Base-by-base conservation (phyloP, 2,797 vertebrate species). In the Sylvilagus floridanus region DNA sequence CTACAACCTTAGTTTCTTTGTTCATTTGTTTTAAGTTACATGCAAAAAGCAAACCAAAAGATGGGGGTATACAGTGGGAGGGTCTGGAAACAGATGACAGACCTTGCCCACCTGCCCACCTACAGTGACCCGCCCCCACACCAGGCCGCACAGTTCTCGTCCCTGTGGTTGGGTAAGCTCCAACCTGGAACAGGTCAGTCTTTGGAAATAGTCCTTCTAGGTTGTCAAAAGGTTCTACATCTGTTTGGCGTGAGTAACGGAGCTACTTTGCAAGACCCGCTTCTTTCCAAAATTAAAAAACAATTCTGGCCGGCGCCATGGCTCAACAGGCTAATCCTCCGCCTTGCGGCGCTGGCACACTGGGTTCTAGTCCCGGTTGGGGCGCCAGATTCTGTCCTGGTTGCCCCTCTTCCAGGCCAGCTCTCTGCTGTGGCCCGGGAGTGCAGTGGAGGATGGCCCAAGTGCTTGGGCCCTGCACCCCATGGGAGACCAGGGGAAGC, bases 41-140 rank as follows among this genome's bases (percentile, higher is more conserved):
- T 99, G 99, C 99, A 99, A 98, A 98, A 98, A 98, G 30, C 69
- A n/a, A 83, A 77, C 28, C 30, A 98, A 90, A 97, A 96, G 96
- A 88, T 94, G 96, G 81, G 87, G 81, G 88, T 69, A 91, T 95
- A 97, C 91, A 82, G 4, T 14, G 8, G 83, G 50, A 47, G 26
- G 84, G 66, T 50, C 81, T 11, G 73, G 12, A 65, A 92, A 81
- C 57, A 90, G 91, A 69, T 97, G 98, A 98, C 97, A 98, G 98
- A 98, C 97, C 97, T 96, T 96, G 97, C 96, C 98, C 96, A 96
- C 96, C 97, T 99, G 99, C 99, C 99, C 99, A 98, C 99, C 99
- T 99, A 97, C 97, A 98, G 97, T 95, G 89, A 88, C 26, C 62
- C 87, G 84, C 71, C 75, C 90, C 65, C 32, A 9, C 63, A 4